A percentile compares a stretch with the other conserved stretches of the same genome.
These are phyloP conservation scores for Pteria penguin DNA, from an alignment of 2,888 invertebrate genomes.

Conservation along the genomic window DNA sequence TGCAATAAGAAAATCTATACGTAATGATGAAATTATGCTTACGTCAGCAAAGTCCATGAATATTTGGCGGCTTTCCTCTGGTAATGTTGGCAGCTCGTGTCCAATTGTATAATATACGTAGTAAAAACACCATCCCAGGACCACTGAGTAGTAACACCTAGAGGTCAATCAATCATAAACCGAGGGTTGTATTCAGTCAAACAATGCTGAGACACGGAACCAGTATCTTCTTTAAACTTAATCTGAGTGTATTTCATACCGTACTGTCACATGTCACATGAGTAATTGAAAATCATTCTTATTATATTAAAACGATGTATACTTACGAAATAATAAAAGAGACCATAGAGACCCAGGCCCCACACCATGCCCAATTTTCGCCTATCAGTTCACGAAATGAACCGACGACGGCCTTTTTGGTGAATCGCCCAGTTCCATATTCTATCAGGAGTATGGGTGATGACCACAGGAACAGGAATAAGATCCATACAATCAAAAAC, in stretches of 20 bases:
- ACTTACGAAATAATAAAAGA: conserved; percentile 72
- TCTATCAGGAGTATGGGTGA: conserved; percentile 74
- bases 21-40: no score
- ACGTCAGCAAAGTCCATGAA: conserved; percentile 72
- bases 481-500: conserved; percentile 73
- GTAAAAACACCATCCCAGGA: conserved; percentile 77
- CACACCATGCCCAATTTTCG: conserved; percentile 73
- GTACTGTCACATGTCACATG: no score
- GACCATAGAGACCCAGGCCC: conserved; percentile 72
- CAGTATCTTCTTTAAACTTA: no score
- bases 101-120: conserved; percentile 68
- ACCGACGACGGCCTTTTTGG: conserved; percentile 68
- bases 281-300: no score
- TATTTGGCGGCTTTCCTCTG: conserved; percentile 58
- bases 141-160: conserved; percentile 76
- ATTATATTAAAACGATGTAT: no score
- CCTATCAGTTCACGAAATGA: conserved; percentile 69
- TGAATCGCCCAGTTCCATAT: conserved; percentile 74
- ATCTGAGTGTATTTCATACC: no score
- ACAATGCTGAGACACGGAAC: no score
- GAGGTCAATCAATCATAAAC: no score
- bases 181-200: no score
- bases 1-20: no score
- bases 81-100: conserved; percentile 62
- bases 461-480: conserved; percentile 76